Base-by-base conservation (phyloP, 1,140 invertebrate species). In the Heterodera schachtii region DNA sequence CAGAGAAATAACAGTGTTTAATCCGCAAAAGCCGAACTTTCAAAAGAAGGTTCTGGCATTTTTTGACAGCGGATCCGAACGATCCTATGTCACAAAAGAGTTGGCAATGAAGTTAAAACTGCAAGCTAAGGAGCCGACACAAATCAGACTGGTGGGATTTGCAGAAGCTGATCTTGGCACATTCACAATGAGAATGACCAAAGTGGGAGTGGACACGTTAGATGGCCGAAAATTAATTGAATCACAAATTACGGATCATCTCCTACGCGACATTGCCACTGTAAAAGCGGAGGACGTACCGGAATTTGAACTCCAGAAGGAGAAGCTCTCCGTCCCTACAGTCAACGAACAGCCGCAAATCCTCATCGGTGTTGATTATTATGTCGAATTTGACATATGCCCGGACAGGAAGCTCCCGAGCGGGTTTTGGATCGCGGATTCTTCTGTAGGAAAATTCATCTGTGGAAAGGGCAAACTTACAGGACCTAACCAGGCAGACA, bases 151-250 rank as follows among this genome's bases (percentile, higher is more conserved):
- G 43, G 43, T 44, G 43, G 69, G 69, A 71, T 71, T 71, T 71
- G 69, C 69, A 7, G 69, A 44, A 71, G 13, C 69, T 13, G 43
- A 71, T 13, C 69, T 71, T 7, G 69, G 69, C 69, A 71, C 69
- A 2, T 71, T 41, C 69, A 71, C 69, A 71, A 41, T 71, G 31
- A 44, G 31, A 71, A 71, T 41, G 43, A 71, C 69, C 8, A 71
- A 71, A 71, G 43, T 71, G 8, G 69, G 69, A 71, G 43, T 71
- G 43, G 31, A 7, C 31, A 71, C 69, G 1, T 8, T 11, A 7
- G 43, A 44, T 8, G 69, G 69, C 8, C 31, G 13, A 71, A 7
- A 13, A 13, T 8, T 9, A 49, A 49, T 49, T 9, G 47, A 49
- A 9, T 49, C 47, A 9, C 47, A 49, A 49, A 49, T 49, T 9